Base-by-base conservation (phyloP, 2,888 invertebrate species). In the Helobdella robusta region DNA sequence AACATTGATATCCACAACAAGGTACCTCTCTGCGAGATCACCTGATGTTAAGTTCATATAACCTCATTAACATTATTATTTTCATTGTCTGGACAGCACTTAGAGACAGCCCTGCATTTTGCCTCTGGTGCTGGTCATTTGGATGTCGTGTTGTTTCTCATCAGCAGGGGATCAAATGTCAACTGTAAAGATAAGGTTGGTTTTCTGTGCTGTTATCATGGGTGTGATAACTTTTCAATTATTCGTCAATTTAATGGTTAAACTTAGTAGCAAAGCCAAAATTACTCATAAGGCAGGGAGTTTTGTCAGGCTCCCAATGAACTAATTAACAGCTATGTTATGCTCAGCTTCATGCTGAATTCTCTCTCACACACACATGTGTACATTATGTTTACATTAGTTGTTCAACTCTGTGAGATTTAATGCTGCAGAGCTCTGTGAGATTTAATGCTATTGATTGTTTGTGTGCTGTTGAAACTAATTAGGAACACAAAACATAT, bases 21-120 rank as follows among this genome's bases (percentile, higher is more conserved):
- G 50, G 62, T 62, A n/a, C 32, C 8, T 23, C 20, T 15, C 15
- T 15, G 11, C 44, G 15, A 40, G 15, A 15, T 40, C 11, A 40
- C n/a, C n/a, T n/a, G n/a, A n/a, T n/a, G n/a, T 48, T 25, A 18
- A 20, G 4, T 20, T 46, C 8, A 46, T 46, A 2, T 23, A 46
- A 20, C 48, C 4, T 46, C 48, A 46, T 46, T 23, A 46, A 23
- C 11, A 48, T 48, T 25, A 48, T 18, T 6, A 48, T 48, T 25
- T 23, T 18, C 48, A 48, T 48, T 8, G 25, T 18, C 15, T 25
- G 32, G 15, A 56, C 82, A 69, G 65, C 40, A 59, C 36, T 36
- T 35, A 15, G 67, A 67, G 15, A 65, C 64, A 50, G 59, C 64
- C 23, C 48, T 67, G 2, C 67, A 67, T 28, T 59, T 64, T 20